Conservation (phyloP, 1,140 invertebrate species). For the Pissodes strobi region DNA sequence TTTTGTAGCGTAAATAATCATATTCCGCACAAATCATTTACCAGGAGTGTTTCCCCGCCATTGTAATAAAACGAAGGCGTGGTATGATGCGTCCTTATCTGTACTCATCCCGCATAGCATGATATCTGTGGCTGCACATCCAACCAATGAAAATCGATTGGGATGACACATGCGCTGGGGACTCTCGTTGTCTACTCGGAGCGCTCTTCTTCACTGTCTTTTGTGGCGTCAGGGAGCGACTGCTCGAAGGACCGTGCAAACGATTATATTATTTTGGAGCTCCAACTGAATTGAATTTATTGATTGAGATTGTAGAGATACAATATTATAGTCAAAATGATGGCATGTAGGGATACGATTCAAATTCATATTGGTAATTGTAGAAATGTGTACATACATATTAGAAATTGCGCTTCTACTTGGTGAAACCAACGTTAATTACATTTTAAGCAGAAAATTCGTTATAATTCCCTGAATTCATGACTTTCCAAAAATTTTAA, state of each 20-base stretch:
- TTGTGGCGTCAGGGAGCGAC: background rate
- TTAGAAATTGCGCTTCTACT: no score
- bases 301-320: background rate
- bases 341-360: background rate
- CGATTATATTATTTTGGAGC: background rate
- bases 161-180: slow-evolving; percentile 20
- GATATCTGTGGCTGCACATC: slow-evolving; percentile 24
- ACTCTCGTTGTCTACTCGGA: slow-evolving; percentile 12
- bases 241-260: no score
- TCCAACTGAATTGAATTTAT: background rate
- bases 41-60: no score
- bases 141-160: slow-evolving; percentile 19
- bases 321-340: background rate
- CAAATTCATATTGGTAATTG: no score
- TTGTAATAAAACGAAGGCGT: slow-evolving; percentile 11
- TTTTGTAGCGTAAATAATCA: no score
- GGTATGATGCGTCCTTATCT: slow-evolving; percentile 26
- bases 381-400: no score
- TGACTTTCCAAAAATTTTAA: no score
- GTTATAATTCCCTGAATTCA: no score
- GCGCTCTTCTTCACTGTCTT: slow-evolving; percentile 9
- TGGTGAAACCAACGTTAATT: no score
- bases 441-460: no score
- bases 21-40: no score
- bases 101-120: slow-evolving; percentile 19